Percentiles rank a stretch among this genome's conserved stretches.
These are phyloP conservation scores for Scytalopus superciliaris DNA, from an alignment of 2,113 vertebrate genomes.

Conservation along the genomic window DNA sequence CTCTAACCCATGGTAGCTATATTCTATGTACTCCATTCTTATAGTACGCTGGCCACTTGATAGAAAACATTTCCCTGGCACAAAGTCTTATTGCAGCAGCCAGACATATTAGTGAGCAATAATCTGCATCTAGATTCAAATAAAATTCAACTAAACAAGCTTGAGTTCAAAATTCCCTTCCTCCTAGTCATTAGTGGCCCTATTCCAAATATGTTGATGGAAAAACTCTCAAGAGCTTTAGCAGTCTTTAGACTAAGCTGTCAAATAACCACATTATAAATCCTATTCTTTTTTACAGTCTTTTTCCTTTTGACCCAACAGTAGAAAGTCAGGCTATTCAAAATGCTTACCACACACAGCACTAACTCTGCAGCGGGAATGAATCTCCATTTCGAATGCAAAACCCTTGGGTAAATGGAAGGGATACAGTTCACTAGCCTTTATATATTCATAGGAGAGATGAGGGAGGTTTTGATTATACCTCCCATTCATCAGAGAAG, in stretches of 20 bases:
- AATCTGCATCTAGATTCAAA: slow-evolving; percentile 12
- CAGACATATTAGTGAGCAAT: neutral
- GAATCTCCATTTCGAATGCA: neutral
- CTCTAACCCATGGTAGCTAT: neutral
- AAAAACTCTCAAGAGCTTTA: slow-evolving; percentile 9
- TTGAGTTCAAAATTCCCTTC: neutral
- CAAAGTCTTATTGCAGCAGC: neutral
- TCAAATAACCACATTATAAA: slow-evolving; percentile 41
- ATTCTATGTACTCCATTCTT: neutral
- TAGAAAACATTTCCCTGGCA: neutral
- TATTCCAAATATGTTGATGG: neutral
- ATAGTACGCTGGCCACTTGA: neutral
- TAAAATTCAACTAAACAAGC: neutral
- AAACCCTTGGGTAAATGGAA: neutral
- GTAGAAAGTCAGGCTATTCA: slow-evolving; percentile 14
- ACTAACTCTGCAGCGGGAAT: neutral
- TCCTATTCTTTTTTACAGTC: neutral
- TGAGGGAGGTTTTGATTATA: neutral
- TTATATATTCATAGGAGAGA: neutral
- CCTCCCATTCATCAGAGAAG: neutral
- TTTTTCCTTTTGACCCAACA: neutral
- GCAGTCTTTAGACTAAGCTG: slow-evolving; percentile 12
- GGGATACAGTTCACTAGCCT: neutral
- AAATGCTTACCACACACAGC: slow-evolving; percentile 5
- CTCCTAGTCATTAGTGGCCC: neutral